Conservation (phyloP, 2,888 invertebrate genomes). For the Cryptus armator region DNA sequence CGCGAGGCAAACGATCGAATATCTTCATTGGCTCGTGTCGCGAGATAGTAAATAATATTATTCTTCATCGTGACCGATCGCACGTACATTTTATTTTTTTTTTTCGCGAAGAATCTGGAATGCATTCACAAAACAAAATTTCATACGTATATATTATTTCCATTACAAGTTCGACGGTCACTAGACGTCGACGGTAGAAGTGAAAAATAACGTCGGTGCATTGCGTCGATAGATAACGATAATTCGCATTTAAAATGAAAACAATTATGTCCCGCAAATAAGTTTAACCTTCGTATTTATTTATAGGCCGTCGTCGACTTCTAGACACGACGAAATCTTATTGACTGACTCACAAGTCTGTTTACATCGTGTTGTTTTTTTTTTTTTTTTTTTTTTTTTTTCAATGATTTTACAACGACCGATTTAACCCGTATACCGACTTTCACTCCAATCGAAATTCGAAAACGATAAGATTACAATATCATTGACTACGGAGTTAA, state of each 20-base stretch:
- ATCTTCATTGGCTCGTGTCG: slow-evolving; percentile 32
- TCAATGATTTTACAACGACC: not conserved
- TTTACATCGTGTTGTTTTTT: not conserved
- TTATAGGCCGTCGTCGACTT: not conserved
- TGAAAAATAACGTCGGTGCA: not conserved
- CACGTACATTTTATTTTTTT: slow-evolving; percentile 4
- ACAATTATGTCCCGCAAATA: slow-evolving; percentile 12
- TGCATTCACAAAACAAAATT: not conserved
- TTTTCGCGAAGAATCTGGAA: slow-evolving; percentile 3
- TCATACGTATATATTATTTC: not conserved
- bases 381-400: no score
- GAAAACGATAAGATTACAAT: not conserved
- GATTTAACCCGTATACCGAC: not conserved
- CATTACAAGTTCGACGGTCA: not conserved
- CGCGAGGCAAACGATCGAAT: slow-evolving; percentile 21
- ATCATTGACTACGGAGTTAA: not conserved
- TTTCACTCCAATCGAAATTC: not conserved
- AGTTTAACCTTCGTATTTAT: slow-evolving; percentile 3
- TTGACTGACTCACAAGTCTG: not conserved
- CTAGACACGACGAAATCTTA: not conserved
- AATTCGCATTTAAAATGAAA: not conserved
- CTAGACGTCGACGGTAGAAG: not conserved
- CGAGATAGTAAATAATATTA: slow-evolving; percentile 30
- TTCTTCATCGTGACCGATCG: slow-evolving; percentile 20
- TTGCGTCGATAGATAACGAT: not conserved